Base-by-base conservation (phyloP, 2,888 invertebrate genomes). In the Temnothorax ravouxi region DNA sequence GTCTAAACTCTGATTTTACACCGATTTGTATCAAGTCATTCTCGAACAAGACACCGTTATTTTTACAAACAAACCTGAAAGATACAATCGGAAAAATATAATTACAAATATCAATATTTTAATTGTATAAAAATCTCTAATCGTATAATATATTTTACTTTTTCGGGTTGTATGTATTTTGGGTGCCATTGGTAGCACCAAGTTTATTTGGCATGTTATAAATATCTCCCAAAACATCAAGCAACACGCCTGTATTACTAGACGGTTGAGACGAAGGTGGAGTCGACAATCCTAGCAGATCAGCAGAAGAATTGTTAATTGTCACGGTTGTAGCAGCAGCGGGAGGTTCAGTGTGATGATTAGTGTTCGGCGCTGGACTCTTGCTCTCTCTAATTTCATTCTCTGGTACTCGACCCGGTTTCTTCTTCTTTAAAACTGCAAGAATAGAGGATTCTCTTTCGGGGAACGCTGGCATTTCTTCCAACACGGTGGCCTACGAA, bases 401-500 rank as follows among this genome's bases (percentile, higher is more conserved):
- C 95, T 99, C 99, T 77, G 98, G 98, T 88, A 99, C 98, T 86
- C 99, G 97, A 0, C 98, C 99, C 1, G 99, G 99, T 94, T 99
- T 99, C 95, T 99, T 99, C 96, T 99, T 99, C 95, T 99, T 99
- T 92, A 99, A 96, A 88, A 99, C 99, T 76, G 99, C 99, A 90
- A 99, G 96, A 92, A 99, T 99, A 18, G 99, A 99, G 86, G 99
- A 99, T 95, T 99, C 99, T 90, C 99, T 96, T 95, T 99, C 99
- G 5, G 99, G 99, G 95, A 99, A 99, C 75, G 99, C 99, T 87
- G 99, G 99, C 99, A 99, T 99, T 96, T 99, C 99, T 96, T 99
- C 99, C 90, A 99, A 95, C 74, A 99, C 99, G 75, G 99, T 99
- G 38, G 99, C 99, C 96, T 96, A 91, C 4, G 38, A 38, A 69